phyloP scores from a whole-genome alignment of 2,888 invertebrate genomes.

The Girardia tigrina region DNA sequence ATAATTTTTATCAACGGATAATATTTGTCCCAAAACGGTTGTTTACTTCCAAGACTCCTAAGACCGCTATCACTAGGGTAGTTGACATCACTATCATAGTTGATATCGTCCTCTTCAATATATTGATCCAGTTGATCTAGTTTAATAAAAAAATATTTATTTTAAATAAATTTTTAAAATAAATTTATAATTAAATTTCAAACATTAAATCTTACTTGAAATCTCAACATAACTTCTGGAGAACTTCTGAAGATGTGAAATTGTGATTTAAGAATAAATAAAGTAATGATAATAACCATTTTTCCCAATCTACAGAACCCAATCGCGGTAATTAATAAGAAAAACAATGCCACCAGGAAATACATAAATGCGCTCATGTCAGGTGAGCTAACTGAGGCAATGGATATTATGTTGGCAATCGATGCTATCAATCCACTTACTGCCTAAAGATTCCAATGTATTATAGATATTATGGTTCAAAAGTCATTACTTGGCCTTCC shows the following conservation, averaged over 20 bases:
- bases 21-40: not conserved
- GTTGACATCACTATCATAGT: not conserved
- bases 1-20: not conserved
- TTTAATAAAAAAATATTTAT: not conserved
- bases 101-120: not conserved
- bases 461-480: no score
- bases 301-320: not conserved
- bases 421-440: not conserved
- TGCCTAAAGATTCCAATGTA: not conserved
- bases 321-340: not conserved
- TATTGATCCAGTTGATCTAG: not conserved
- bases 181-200: no score
- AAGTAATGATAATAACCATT: no score
- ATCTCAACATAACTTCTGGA: not conserved
- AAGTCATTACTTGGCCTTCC: not conserved
- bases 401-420: not conserved
- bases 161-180: not conserved
- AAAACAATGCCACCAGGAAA: not conserved
- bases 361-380: conserved; percentile 3
- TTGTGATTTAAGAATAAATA: not conserved
- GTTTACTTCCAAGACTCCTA: not conserved
- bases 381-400: not conserved
- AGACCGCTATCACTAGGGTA: no score
- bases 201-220: not conserved
- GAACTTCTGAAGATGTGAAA: not conserved